Base-by-base conservation (phyloP, 2,888 invertebrate species). In the Latrodectus elegans region DNA sequence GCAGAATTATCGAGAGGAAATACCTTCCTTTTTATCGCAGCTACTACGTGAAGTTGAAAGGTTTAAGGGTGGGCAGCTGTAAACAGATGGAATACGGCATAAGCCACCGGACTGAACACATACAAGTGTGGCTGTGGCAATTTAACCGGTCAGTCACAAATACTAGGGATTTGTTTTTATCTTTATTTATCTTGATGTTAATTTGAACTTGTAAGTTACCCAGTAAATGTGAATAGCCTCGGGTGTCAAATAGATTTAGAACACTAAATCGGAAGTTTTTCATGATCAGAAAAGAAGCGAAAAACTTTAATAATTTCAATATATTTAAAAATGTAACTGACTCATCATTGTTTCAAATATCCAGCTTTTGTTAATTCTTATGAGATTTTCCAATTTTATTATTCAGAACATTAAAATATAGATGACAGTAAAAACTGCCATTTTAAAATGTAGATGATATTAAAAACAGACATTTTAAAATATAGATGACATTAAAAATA, bases 101-200 rank as follows among this genome's bases (percentile, higher is more conserved):
- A 85, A 85, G 75, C 79, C 85, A 85, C 85, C 15, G 49, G 75
- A 75, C 85, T 38, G 51, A 49, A 53, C 75, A 11, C 67, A 70
- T 79, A 60, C 79, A 85, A 79, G 85, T 85, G 85, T 79, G 85
- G 85, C 49, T 85, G 85, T 85, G 79, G 79, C 74, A 74, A 79
- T 85, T 85, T 79, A 79, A 79, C 85, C 79, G 85, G 84, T 84
- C 84, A 68, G 70, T 51, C 49, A 60, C 74, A 70, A 77, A 84
- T 67, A 73, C 73, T 65, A 78, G 67, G 67, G 68, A 78, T 78
- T 78, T 84, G 84, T 78, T 84, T 72, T 73, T 9, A 51, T 70
- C 74, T 82, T 82, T 75, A 76, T 83, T 83, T 83, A 83, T 83
- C 15, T 22, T 51, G 73, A 52, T 80, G 65, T 53, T 72, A 64